Conservation (phyloP, 1,140 invertebrate genomes). For the Ceratosolen solmsi region DNA sequence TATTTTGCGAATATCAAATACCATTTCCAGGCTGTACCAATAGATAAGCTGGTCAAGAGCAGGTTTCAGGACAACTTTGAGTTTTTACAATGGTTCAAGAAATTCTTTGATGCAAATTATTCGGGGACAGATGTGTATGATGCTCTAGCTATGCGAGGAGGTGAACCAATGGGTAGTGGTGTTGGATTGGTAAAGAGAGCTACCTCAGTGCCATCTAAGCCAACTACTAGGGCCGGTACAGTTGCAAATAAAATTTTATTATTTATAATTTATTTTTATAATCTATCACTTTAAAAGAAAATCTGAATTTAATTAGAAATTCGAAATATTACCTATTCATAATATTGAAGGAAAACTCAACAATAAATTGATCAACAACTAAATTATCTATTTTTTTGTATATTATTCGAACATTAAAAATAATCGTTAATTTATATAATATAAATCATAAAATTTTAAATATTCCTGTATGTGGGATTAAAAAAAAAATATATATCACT, state of each 20-base stretch:
- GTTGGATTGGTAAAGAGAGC: conserved; percentile 74
- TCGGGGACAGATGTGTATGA: conserved; percentile 90
- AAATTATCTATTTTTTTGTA: too few species aligned
- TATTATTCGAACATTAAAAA: too few species aligned
- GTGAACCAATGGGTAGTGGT: conserved; percentile 84
- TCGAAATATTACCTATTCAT: too few species aligned
- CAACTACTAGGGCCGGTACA: conserved; percentile 70
- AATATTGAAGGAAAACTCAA: too few species aligned
- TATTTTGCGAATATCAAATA: conserved; percentile 69
- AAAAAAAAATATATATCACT: too few species aligned
- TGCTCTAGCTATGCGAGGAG: conserved; percentile 87
- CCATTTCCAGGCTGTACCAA: conserved; percentile 85
- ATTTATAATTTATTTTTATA: too few species aligned
- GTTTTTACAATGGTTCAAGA: conserved; percentile 99
- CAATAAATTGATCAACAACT: too few species aligned
- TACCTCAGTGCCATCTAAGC: conserved; percentile 63
- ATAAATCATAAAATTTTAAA: too few species aligned
- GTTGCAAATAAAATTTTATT: conserved; percentile 55
- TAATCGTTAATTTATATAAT: too few species aligned
- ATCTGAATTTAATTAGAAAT: too few species aligned
- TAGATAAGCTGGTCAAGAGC: conserved; percentile 93
- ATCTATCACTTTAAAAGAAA: too few species aligned
- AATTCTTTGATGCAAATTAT: conserved; percentile 99
- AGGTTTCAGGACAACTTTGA: conserved; percentile 99
- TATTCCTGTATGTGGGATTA: too few species aligned